These are phyloP conservation scores for Stomatorhinus ivindoensis DNA, from an alignment of 2,113 vertebrate species.

Conservation along the genomic window DNA sequence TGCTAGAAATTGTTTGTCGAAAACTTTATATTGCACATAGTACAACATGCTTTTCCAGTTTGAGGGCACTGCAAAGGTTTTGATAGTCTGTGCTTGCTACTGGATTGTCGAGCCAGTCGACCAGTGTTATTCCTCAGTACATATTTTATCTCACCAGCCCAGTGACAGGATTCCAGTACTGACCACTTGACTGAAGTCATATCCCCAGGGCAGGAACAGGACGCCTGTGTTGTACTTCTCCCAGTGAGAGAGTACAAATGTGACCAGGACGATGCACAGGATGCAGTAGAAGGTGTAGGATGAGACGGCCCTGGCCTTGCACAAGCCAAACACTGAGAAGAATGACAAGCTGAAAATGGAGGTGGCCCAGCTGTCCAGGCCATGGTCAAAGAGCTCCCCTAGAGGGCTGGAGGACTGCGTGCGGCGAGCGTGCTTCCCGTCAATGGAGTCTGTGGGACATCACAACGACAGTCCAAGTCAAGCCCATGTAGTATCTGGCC, in stretches of 20 bases:
- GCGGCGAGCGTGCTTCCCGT: slow-evolving; percentile 57
- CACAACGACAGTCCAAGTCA: background rate
- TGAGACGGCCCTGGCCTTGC: slow-evolving; percentile 39
- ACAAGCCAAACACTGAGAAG: slow-evolving; percentile 52
- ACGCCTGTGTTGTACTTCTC: slow-evolving; percentile 60
- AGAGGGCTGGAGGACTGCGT: slow-evolving; percentile 54
- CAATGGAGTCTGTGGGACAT: slow-evolving; percentile 48
- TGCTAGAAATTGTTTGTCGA: background rate
- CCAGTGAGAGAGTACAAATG: slow-evolving; percentile 58
- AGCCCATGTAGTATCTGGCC: background rate
- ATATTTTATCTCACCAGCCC: background rate
- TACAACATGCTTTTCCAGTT: background rate
- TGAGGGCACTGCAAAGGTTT: background rate
- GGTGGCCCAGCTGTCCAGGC: slow-evolving; percentile 58
- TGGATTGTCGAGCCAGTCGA: background rate
- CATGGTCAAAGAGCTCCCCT: slow-evolving; percentile 59
- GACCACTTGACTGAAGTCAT: slow-evolving; percentile 57
- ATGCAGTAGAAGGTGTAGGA: slow-evolving; percentile 53
- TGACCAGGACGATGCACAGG: slow-evolving; percentile 52
- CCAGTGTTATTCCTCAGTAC: background rate
- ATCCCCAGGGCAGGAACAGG: slow-evolving; percentile 57
- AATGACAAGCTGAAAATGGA: slow-evolving; percentile 55
- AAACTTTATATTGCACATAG: background rate
- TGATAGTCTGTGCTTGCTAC: background rate
- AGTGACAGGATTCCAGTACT: slow-evolving; percentile 28